Conservation (phyloP, 2,797 vertebrate species). For the Gobio occitaniae region DNA sequence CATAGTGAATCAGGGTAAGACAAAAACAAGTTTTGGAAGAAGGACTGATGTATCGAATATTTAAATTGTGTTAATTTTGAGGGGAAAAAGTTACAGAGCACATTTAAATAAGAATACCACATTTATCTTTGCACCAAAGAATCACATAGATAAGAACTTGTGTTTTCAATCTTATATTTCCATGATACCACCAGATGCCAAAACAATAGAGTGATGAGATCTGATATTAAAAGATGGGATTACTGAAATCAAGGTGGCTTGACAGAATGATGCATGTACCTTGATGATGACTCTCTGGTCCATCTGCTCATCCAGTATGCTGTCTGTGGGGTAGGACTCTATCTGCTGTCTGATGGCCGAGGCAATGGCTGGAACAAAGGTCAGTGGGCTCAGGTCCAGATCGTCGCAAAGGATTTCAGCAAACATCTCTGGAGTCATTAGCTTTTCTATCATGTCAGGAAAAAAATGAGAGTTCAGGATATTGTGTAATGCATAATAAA, state of each 20-base stretch:
- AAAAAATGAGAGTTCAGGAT: not conserved
- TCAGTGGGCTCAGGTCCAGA: constrained; percentile 95
- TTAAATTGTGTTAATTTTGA: too few relatives aligned
- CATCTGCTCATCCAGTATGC: constrained; percentile 93
- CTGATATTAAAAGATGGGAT: not conserved
- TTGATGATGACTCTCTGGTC: constrained; percentile 99
- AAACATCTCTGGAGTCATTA: constrained; percentile 99
- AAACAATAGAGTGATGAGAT: not conserved
- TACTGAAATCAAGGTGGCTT: not conserved
- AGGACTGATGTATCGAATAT: too few relatives aligned
- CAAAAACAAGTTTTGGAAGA: too few relatives aligned
- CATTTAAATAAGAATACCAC: too few relatives aligned
- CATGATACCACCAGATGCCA: not conserved
- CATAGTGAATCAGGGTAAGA: too few relatives aligned
- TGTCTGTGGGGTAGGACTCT: constrained; percentile 95
- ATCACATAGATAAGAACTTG: not conserved
- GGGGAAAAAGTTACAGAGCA: too few relatives aligned
- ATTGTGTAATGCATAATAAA: not conserved
- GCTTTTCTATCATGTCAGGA: constrained; percentile 81
- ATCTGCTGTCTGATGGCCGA: constrained; percentile 98
- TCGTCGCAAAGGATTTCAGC: constrained; percentile 97
- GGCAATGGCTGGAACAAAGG: constrained; percentile 96
- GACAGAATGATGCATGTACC: constrained; percentile 67
- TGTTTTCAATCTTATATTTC: not conserved
- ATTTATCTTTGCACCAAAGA: not conserved